Evolutionary conservation across 2,888 invertebrate species (phyloP), one percentile per base, ranked within the genome.

Genomic region (Stratiomys singularior): DNA sequence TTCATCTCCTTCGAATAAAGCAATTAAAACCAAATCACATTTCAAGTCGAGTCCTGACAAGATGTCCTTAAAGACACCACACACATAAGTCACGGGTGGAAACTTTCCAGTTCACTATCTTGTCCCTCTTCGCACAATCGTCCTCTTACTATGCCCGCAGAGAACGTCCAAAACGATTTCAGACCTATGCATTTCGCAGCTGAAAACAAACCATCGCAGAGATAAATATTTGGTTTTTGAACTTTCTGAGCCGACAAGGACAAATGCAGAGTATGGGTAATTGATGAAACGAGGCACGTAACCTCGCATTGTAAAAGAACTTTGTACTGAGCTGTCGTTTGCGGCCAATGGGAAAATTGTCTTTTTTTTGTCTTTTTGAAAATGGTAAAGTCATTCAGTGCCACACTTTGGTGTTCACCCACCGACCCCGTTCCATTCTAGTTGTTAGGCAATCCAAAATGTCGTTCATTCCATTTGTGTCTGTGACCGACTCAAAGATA

Each of bases 11-110:
- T 21, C 69, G 47, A 47, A 69, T 47, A 23, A 69, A 69, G 47
- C 47, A 69, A 69, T 69, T 69, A 69, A 69, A 69, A 47, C 46
- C 69, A 69, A 69, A 69, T 69, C 69, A 69, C 69, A 69, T 69
- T 69, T 69, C 69, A 69, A 25, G 47, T 69, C 47, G 47, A 69
- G 18, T 21, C 25, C 47, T 69, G 69, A 69, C 69, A 69, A 69
- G 25, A 47, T 47, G 47, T 69, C 69, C 69, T 46, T 66, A 21
- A 47, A 23, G 46, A 46, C 30, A 69, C 46, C 69, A 69, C 46
- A 69, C 69, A 69, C 67, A 67, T 67, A 67, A 67, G 23, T 47
- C 69, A n/a, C 18, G 25, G 25, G 25, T 25, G 46, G 44, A 69
- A 69, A 69, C 4, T 69, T 69, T 25, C 60, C 60, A 4, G 9